Conservation (phyloP, 2,797 vertebrate species). For the Hirundo rustica region DNA sequence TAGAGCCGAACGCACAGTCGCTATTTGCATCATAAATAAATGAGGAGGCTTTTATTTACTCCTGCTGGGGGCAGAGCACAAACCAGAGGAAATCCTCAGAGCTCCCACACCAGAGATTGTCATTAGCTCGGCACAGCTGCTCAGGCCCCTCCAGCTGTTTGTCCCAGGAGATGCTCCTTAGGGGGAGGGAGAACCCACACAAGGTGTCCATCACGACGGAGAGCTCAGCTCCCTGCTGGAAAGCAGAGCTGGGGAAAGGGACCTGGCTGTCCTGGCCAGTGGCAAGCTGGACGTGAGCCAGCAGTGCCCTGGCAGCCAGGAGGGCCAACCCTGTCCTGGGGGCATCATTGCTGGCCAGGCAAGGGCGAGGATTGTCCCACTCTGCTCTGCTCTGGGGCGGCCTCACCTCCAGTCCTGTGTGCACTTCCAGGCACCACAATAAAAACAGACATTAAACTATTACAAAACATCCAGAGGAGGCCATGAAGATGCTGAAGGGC, state of each 20-base stretch:
- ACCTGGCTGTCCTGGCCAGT: neutral
- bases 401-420: neutral
- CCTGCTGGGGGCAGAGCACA: slow-evolving; percentile 21
- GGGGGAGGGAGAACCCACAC: neutral
- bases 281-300: neutral
- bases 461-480: neutral
- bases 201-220: neutral
- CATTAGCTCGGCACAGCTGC: neutral
- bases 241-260: neutral
- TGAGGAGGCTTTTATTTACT: slow-evolving; percentile 81
- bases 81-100: neutral
- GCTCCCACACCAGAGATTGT: neutral
- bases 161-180: neutral
- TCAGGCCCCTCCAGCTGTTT: neutral
- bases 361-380: neutral
- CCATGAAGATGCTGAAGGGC: neutral
- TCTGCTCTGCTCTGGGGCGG: rapidly evolving
- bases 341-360: neutral
- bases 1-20: slow-evolving; percentile 74
- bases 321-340: neutral
- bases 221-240: neutral
- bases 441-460: neutral
- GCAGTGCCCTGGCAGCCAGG: neutral
- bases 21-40: slow-evolving; percentile 89
- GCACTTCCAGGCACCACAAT: neutral